phyloP scores from a whole-genome alignment of 2,113 vertebrate genomes.

The Oophaga pumilio region DNA sequence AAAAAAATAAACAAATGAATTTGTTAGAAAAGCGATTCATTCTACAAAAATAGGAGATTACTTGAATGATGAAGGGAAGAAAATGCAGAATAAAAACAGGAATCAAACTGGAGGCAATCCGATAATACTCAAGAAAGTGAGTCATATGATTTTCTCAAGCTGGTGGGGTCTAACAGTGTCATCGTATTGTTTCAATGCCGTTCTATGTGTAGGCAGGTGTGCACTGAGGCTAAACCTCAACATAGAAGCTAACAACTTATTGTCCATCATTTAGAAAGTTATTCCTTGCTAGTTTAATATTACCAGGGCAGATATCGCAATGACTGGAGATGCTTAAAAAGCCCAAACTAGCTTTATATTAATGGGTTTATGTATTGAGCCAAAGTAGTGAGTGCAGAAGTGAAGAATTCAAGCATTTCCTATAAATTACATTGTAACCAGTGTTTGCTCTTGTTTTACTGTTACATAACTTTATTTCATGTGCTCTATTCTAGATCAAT shows the following conservation, averaged over 20 bases:
- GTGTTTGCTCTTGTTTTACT: not conserved
- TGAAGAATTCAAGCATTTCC: not conserved
- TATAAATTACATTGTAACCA: not conserved
- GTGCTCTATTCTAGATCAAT: not conserved
- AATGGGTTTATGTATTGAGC: not conserved
- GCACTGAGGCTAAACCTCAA: not conserved
- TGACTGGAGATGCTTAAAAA: not conserved
- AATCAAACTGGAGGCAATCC: not conserved
- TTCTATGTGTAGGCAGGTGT: not conserved
- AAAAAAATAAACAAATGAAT: slow-evolving; percentile 5
- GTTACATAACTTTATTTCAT: not conserved
- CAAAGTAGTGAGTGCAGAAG: not conserved
- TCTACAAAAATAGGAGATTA: not conserved
- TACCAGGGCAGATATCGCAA: not conserved
- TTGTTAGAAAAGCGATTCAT: not conserved
- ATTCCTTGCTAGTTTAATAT: not conserved
- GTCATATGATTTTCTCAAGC: not conserved
- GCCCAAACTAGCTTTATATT: not conserved
- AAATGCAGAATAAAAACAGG: not conserved
- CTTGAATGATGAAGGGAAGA: not conserved
- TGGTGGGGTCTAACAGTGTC: not conserved
- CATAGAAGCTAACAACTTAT: not conserved
- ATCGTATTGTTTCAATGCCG: not conserved
- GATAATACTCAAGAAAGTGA: not conserved
- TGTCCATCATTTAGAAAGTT: not conserved